phyloP scores from a whole-genome alignment of 1,140 invertebrate genomes.

The Pseudomyrmex sp. region DNA sequence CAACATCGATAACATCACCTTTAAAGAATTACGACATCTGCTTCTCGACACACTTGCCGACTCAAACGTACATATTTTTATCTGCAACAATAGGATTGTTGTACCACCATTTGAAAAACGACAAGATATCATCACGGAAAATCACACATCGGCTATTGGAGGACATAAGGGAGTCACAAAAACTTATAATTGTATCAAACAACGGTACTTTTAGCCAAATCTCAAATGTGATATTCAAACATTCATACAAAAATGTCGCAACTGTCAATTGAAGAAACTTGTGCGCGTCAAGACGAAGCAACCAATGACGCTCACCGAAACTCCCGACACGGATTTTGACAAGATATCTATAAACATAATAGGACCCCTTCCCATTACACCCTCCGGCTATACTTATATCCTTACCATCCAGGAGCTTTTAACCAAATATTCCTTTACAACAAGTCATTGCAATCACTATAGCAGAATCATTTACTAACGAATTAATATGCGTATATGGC shows the following conservation, averaged over 20 bases:
- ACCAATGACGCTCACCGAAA: constrained; percentile 21
- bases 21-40: too few relatives aligned
- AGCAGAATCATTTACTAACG: constrained; percentile 22
- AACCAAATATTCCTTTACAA: constrained; percentile 8
- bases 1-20: too few relatives aligned
- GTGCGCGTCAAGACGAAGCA: neutral
- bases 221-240: neutral
- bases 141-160: neutral
- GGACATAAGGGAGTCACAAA: constrained; percentile 16
- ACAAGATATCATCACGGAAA: neutral
- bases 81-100: too few relatives aligned
- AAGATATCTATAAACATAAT: constrained; percentile 35
- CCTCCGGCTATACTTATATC: constrained; percentile 4
- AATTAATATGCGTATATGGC: constrained; percentile 22
- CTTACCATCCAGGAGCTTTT: constrained; percentile 25
- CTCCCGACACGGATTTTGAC: neutral
- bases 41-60: too few relatives aligned
- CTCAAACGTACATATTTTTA: too few relatives aligned
- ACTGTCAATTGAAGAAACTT: constrained; percentile 9
- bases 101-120: neutral
- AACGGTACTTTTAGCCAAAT: neutral
- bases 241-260: neutral
- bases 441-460: neutral
- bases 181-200: neutral
- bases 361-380: constrained; percentile 6